Percentiles rank a stretch among this genome's conserved stretches.
Conservation (phyloP, 2,113 vertebrate genomes). For the Tetraodon nigroviridis region DNA sequence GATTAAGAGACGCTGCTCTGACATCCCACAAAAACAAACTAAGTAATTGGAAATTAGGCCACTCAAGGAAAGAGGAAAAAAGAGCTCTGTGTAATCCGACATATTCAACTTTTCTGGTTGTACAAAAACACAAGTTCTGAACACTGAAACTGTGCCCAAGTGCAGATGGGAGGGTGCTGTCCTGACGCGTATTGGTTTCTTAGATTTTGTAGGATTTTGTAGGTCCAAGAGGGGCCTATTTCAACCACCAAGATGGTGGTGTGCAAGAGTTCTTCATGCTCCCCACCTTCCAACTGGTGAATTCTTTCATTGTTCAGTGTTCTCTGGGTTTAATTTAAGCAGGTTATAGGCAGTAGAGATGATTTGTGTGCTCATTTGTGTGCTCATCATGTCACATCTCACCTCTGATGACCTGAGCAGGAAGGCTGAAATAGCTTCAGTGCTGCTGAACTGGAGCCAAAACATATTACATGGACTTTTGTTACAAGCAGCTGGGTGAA, state of each 20-base stretch:
- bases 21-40: constrained; percentile 46
- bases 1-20: constrained; percentile 51
- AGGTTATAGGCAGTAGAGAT: too few species aligned
- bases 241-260: too few species aligned
- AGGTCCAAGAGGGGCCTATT: too few species aligned
- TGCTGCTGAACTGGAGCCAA: constrained; percentile 38
- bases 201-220: too few species aligned
- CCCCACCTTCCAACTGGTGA: too few species aligned
- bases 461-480: constrained; percentile 24
- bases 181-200: too few species aligned
- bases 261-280: too few species aligned
- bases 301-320: too few species aligned
- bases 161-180: too few species aligned
- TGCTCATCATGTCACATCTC: constrained; percentile 41
- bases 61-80: constrained; percentile 53
- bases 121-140: too few species aligned
- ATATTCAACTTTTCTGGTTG: constrained; percentile 22
- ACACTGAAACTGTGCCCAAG: too few species aligned
- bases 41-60: constrained; percentile 54
- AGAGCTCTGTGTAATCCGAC: constrained; percentile 55
- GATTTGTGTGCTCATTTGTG: constrained; percentile 40
- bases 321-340: too few species aligned
- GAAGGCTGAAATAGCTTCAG: constrained; percentile 27
- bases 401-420: constrained; percentile 46
- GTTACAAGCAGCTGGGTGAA: neutral